Base-by-base conservation (phyloP, 2,888 invertebrate genomes). In the Sylvicola cinctus region DNA sequence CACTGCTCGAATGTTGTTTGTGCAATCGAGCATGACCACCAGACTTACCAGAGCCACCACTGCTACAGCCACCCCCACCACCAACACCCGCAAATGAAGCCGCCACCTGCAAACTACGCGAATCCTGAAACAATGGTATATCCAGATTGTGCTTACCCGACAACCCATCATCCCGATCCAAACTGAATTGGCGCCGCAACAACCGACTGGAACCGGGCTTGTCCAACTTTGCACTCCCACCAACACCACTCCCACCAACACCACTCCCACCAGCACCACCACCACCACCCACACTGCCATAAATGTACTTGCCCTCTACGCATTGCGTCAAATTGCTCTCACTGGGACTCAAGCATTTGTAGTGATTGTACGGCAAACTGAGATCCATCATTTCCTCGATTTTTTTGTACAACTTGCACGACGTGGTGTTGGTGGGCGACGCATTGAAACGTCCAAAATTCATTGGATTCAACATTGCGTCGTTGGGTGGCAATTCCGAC, bases 351-450 rank as follows among this genome's bases (percentile, higher is more conserved):
- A 73, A 59, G 49, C 72, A 76, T 51, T 74, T 69, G 55, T 78
- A 79, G 43, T 77, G 74, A 48, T 74, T 72, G 52, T 78, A 80
- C 3, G 77, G 74, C 1, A 72, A 71, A 50, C 76, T 75, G 31
- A 75, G 61, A 46, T 77, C 78, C 44, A 58, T 57, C 49, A 58
- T 55, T 40, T 58, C 57, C 41, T 58, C 58, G 32, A 58, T 52
- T 41, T 53, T 54, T 42, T 58, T 58, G 35, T 58, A 58, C 0
- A 58, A 41, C 1, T 56, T 45, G 2, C 55, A 56, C 3, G 58
- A 58, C 15, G 35, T 32, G 2, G 29, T 29, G 13, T 15, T 30
- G 4, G 54, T 45, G 2, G 55, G 51, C 13, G 43, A 36, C 14
- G 42, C 41, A 36, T 39, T 40, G 37, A 55, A 39, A 5, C 58